Base-by-base conservation (phyloP, 2,113 vertebrate species). In the Empidonax alnorum region DNA sequence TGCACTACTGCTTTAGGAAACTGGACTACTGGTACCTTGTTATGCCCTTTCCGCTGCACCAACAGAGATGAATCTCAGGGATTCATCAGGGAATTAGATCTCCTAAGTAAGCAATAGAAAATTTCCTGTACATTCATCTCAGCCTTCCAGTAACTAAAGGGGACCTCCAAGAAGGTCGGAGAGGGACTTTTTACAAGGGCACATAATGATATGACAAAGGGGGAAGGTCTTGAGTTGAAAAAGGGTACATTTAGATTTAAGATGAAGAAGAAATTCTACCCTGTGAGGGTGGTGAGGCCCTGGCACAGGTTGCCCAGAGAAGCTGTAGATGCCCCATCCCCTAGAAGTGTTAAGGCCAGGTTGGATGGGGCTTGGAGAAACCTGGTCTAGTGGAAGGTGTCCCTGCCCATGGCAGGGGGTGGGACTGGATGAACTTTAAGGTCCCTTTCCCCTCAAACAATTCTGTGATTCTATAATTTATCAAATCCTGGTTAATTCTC, bases 1-100 rank as follows among this genome's bases (percentile, higher is more conserved):
- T 76, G 49, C n/a, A 84, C 92, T 96, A 80, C 93, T 95, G 61
- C 76, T 94, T 94, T 82, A 77, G 95, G 84, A 96, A 97, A 90
- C 31, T 33, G 53, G 61, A 42, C 87, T 97, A 59, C 55, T 93
- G 73, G 69, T 94, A 72, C 55, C 78, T 90, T 35, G n/a, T 28
- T 87, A 62, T 47, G 25, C 87, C 46, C 31, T 15, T 83, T 84
- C 49, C 18, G 11, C 25, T 76, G 18, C 6, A 50, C 18, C 1
- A 14, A 10, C 10, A 55, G 46, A 33, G 35, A 33, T 31, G 23
- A 37, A 59, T 59, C 58, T 25, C n/a, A 35, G 58, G 6, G 33
- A 37, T 25, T 37, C n/a, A 41, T n/a, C 25, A 14, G 41, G 12
- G 47, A 35, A 39, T 50, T 14, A 12, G n/a, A 35, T 63, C 74